phyloP scores from a whole-genome alignment of 2,113 vertebrate genomes.

The Oostethus manadensis region DNA sequence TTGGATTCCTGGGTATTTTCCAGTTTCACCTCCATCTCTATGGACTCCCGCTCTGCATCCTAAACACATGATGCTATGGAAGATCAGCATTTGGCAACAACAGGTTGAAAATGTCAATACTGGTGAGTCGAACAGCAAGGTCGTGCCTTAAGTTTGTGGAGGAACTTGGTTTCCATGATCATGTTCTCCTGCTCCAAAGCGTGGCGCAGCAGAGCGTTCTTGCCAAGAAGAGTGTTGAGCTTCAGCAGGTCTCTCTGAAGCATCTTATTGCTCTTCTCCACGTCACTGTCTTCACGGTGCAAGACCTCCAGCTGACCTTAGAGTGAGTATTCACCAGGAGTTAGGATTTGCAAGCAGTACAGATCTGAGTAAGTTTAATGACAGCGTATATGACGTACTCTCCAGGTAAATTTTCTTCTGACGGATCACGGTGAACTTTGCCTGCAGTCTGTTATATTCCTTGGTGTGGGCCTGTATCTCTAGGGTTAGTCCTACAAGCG shows the following conservation, averaged over 20 bases:
- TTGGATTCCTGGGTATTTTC: constrained; percentile 77
- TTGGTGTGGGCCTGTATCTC: constrained; percentile 69
- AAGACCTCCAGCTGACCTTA: constrained; percentile 80
- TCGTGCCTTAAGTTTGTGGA: constrained; percentile 77
- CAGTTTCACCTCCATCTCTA: constrained; percentile 77
- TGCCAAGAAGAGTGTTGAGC: constrained; percentile 72
- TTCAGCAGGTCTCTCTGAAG: constrained; percentile 78
- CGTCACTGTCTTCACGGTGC: constrained; percentile 70
- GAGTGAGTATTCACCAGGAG: background rate
- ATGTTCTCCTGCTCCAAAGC: constrained; percentile 68
- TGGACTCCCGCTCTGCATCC: constrained; percentile 77
- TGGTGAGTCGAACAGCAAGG: accelerated
- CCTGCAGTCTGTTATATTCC: constrained; percentile 63
- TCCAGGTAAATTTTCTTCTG: constrained; percentile 81
- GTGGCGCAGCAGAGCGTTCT: constrained; percentile 62
- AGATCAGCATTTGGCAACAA: background rate
- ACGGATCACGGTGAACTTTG: constrained; percentile 72
- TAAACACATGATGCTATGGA: constrained; percentile 34
- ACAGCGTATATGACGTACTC: constrained; percentile 65
- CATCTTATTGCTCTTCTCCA: constrained; percentile 68
- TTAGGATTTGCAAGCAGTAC: background rate
- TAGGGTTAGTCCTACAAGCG: constrained; percentile 73
- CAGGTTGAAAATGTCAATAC: background rate
- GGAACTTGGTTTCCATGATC: constrained; percentile 74
- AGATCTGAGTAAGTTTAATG: background rate